Evolutionary conservation across 1,140 invertebrate genomes (phyloP).

Genomic region (Pemphigus obesinymphae): DNA sequence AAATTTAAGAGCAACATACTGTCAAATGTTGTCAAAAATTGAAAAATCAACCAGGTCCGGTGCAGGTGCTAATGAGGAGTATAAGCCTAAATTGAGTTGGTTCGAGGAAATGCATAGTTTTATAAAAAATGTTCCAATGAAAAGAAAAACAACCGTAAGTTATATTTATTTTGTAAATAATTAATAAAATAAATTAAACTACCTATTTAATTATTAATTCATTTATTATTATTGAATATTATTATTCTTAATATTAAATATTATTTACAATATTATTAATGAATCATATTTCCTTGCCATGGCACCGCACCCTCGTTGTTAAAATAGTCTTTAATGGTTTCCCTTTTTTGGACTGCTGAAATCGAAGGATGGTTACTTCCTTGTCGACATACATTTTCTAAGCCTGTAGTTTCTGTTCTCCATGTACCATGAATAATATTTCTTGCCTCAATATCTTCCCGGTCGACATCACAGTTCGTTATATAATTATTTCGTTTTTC

Average conservation of each 20-base stretch:
- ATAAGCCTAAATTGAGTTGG: conserved; percentile 4
- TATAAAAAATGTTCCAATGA: conserved; percentile 8
- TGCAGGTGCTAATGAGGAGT: neutral
- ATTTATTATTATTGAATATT: no score
- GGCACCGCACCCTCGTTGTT: conserved; percentile 42
- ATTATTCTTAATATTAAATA: conserved; percentile 10
- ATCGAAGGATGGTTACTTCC: neutral
- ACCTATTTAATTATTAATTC: conserved; percentile 15
- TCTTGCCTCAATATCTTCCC: conserved; percentile 35
- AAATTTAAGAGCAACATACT: neutral
- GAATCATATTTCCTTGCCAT: conserved; percentile 42
- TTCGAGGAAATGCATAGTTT: conserved; percentile 14
- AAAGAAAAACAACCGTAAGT: neutral
- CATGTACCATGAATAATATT: conserved; percentile 32
- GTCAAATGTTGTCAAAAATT: neutral
- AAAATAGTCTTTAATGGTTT: conserved; percentile 44
- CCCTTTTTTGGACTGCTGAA: conserved; percentile 33
- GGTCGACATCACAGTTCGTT: neutral
- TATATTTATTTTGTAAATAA: conserved; percentile 8
- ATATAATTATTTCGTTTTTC: conserved; percentile 18
- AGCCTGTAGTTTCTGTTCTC: conserved; percentile 36
- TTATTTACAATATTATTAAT: conserved; percentile 18
- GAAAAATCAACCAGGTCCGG: neutral
- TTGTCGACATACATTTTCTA: conserved; percentile 46
- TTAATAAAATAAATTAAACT: conserved; percentile 9